Evolutionary conservation across 2,797 vertebrate genomes (phyloP), one percentile per base, ranked within the genome.

Genomic region (Eleutherodactylus coqui): DNA sequence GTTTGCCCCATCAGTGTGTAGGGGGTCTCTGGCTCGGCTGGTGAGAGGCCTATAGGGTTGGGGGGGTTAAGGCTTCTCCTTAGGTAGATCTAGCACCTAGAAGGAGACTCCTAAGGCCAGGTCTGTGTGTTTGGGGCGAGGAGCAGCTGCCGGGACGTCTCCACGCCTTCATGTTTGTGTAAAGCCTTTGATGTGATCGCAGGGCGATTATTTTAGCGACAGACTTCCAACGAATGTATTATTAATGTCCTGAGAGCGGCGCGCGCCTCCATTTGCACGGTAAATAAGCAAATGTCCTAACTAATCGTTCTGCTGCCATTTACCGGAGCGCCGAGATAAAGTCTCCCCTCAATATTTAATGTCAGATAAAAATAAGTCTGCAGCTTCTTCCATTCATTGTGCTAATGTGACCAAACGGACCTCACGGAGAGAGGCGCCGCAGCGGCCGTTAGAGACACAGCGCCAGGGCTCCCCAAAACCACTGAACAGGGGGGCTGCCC

Each of bases 201-300:
- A 45, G 2, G 41, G 36, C 2, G 19, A 64, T 64, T 24, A 29
- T 17, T 64, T 58, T 45, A 45, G 11, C 24, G 2, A 24, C 21
- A 14, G 34, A 27, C 7, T 84, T 32, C 14, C 24, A 38, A 69
- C 27, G 21, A 55, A 45, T 80, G 0, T 53, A 76, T 87, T 75
- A 90, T 86, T 83, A 47, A 64, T 58, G 36, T 24, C 72, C 69
- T 85, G 45, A 67, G 79, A 43, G 47, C 82, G 16, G 8, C 88
- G 87, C 81, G 55, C 85, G 84, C 51, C 84, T 60, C 7, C 82
- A 49, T 85, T 64, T 88, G 69, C 79, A 86, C 5, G 34, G 49
- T 79, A 60, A 73, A 49, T 58, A 29, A 58, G 75, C 64, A 79
- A 27, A 80, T 49, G 55, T 60, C 41, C 32, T 58, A 49, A 80